Evolutionary conservation across 2,797 vertebrate species (phyloP), one percentile per base, ranked within the genome.

Genomic region (Malurus splendens): DNA sequence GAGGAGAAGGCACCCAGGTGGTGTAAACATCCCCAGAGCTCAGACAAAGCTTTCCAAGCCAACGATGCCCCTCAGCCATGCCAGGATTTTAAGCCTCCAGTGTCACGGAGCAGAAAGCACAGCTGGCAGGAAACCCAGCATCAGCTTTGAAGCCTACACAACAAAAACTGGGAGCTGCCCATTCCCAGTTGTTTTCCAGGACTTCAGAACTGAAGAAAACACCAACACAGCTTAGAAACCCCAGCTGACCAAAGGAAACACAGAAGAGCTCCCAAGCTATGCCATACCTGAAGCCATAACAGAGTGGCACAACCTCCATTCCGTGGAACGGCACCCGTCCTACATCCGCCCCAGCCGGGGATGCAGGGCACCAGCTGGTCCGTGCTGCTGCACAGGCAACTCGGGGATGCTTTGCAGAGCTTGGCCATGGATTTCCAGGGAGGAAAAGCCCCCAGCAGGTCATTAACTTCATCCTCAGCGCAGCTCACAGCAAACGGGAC

Each of bases 51-150:
- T 56, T 71, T 47, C 47, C 54, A 87, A 83, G 15, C 15, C 52
- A 78, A 20, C 0, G 0, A 50, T 45, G 39, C 17, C 24, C 14
- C 42, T 45, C 32, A 45, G 7, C n/a, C 3, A 0, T 1, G 41
- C 28, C 39, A 38, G 42, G 20, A 36, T 27, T 28, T 25, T 19
- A 83, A 55, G 10, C 7, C 4, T 3, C 20, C 3, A 6, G 6
- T 2, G 8, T 8, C 38, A 55, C 3, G 0, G 22, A 51, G 68
- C 30, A 62, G 25, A n/a, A 20, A 60, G 30, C 3, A 1, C 50
- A n/a, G 14, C 9, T 1, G 0, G 28, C 30, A 28, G 7, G 20
- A 42, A 71, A 42, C 24, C 11, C 42, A 45, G 54, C 30, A 45
- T 11, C 10, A 32, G 8, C 54, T 71, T 59, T 18, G 28, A 70